phyloP scores from a whole-genome alignment of 2,113 vertebrate genomes.

The Pelecanoides urinatrix region DNA sequence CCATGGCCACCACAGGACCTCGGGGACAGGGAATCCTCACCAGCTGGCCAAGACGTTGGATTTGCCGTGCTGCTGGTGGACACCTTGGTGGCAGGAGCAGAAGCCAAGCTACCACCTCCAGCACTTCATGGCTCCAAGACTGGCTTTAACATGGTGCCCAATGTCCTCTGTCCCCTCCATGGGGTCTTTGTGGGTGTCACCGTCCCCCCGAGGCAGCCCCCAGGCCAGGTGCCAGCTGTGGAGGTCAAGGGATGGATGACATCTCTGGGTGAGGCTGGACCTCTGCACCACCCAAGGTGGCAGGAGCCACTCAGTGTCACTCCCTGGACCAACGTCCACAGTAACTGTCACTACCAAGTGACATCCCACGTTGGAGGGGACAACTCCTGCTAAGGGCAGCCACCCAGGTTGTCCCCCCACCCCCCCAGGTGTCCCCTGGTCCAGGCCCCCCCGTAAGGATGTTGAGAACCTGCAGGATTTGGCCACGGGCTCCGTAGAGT shows the following conservation, averaged over 20 bases:
- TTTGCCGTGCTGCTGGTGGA: not conserved
- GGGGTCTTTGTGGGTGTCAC: not conserved
- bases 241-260: not conserved
- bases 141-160: not conserved
- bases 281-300: not conserved
- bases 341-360: not conserved
- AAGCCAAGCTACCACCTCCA: not conserved
- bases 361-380: not conserved
- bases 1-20: not conserved
- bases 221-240: not conserved
- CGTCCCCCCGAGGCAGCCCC: not conserved
- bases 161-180: not conserved
- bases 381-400: not conserved
- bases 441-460: not conserved
- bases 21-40: not conserved
- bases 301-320: not conserved
- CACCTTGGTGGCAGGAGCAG: not conserved
- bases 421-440: not conserved
- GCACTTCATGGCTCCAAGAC: not conserved
- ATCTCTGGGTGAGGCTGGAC: not conserved
- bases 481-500: not conserved
- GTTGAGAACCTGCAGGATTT: not conserved
- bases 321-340: fast-evolving
- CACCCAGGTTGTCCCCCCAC: too few species aligned
- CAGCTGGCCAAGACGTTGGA: not conserved